Conservation (phyloP, 2,888 invertebrate genomes). For the Plagodis dolabraria region DNA sequence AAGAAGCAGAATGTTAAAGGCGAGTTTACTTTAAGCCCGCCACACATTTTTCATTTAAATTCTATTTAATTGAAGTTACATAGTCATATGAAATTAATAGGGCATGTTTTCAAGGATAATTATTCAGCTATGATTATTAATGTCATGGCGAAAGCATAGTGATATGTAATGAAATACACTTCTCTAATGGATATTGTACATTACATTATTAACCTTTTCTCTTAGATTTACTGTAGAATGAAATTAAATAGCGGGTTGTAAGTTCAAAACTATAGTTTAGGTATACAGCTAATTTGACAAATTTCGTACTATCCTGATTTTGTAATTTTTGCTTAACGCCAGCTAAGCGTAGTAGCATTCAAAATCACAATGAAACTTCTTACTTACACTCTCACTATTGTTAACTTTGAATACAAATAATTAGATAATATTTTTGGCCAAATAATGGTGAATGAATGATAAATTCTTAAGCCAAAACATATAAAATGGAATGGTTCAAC, state of each 20-base stretch:
- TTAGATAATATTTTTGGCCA: background rate
- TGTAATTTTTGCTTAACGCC: too few relatives aligned
- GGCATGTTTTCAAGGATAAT: too few relatives aligned
- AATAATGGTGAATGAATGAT: too few relatives aligned
- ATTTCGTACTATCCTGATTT: too few relatives aligned
- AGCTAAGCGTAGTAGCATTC: too few relatives aligned
- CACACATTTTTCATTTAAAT: slow-evolving; percentile 9
- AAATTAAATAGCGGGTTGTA: slow-evolving; percentile 1
- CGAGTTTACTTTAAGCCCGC: slow-evolving; percentile 11
- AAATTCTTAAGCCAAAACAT: slow-evolving; percentile 16
- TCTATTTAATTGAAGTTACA: slow-evolving; percentile 5
- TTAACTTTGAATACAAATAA: too few relatives aligned
- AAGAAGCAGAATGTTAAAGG: slow-evolving; percentile 35
- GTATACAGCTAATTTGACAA: too few relatives aligned
- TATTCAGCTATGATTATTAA: slow-evolving; percentile 4
- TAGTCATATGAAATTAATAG: slow-evolving; percentile 5
- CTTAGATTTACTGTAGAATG: background rate
- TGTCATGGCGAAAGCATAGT: slow-evolving; percentile 23
- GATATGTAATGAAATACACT: background rate
- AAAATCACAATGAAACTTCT: too few relatives aligned
- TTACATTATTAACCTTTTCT: background rate
- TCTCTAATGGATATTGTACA: slow-evolving; percentile 8
- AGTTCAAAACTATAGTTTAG: too few relatives aligned
- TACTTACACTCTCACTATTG: too few relatives aligned
- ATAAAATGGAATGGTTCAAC: slow-evolving; percentile 33